Percentiles rank a stretch among this genome's conserved stretches.
Evolutionary conservation across 2,888 invertebrate genomes (phyloP).

Genomic region (Neria commutata): DNA sequence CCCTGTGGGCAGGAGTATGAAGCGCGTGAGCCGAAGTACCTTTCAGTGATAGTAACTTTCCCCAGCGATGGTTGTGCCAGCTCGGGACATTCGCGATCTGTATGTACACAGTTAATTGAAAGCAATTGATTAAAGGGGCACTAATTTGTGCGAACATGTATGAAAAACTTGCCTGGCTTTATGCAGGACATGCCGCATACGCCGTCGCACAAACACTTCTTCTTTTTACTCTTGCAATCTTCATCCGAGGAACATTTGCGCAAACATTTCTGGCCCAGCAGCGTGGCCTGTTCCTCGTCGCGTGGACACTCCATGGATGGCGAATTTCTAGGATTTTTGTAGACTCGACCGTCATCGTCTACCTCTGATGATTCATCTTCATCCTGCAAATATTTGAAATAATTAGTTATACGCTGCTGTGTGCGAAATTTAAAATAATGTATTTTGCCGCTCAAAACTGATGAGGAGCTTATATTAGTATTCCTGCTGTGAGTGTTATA

Average conservation of each 20-base stretch:
- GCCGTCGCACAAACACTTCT: slow-evolving; percentile 96
- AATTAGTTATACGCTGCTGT: too few species aligned
- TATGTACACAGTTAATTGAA: slow-evolving; percentile 40
- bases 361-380: slow-evolving; percentile 66
- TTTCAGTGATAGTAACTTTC: slow-evolving; percentile 75
- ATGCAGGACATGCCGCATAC: slow-evolving; percentile 97
- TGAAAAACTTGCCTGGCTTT: slow-evolving; percentile 78
- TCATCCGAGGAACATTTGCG: slow-evolving; percentile 92
- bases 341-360: slow-evolving; percentile 81
- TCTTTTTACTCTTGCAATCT: slow-evolving; percentile 96
- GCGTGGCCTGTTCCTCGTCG: slow-evolving; percentile 83
- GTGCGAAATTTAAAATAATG: too few species aligned
- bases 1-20: slow-evolving; percentile 87
- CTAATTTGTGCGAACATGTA: background rate
- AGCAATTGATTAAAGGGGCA: background rate
- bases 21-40: slow-evolving; percentile 80
- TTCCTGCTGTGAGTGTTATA: too few species aligned
- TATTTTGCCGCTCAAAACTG: too few species aligned
- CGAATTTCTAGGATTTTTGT: slow-evolving; percentile 87
- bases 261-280: slow-evolving; percentile 85
- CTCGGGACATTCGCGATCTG: slow-evolving; percentile 86
- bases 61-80: slow-evolving; percentile 79
- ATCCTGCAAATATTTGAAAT: too few species aligned
- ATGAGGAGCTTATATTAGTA: too few species aligned
- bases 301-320: slow-evolving; percentile 85